Percentiles rank a stretch among this genome's conserved stretches.
These are phyloP conservation scores for Pteropus rufus DNA, from an alignment of 2,797 vertebrate species.

Conservation along the genomic window DNA sequence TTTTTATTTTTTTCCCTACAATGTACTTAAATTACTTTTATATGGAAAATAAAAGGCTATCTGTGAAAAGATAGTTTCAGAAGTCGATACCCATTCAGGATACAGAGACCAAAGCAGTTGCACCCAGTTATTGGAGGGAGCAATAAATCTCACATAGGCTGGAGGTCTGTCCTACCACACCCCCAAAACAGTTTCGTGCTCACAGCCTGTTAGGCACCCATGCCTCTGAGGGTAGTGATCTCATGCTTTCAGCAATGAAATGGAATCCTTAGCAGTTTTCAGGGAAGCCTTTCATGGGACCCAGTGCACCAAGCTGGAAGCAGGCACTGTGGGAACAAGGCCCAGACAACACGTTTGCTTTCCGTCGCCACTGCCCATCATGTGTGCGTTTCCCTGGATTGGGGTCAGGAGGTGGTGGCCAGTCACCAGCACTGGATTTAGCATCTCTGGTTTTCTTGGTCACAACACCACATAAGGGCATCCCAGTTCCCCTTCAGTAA, in stretches of 20 bases:
- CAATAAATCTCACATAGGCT: neutral
- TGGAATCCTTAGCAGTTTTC: neutral
- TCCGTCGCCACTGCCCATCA: accelerated
- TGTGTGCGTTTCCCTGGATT: accelerated
- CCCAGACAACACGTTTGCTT: neutral
- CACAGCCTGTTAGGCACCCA: neutral
- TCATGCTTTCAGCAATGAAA: neutral
- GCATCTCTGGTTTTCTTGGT: neutral
- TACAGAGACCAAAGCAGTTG: neutral
- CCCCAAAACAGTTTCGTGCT: neutral
- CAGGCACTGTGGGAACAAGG: neutral
- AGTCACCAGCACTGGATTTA: neutral
- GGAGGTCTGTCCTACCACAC: neutral
- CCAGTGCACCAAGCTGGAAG: neutral
- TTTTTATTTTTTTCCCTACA: neutral
- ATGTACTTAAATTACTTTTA: neutral
- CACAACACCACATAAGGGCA: neutral
- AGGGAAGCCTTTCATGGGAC: too few relatives aligned
- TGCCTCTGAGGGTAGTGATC: neutral
- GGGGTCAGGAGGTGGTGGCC: neutral
- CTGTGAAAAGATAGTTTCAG: neutral
- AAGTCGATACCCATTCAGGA: neutral
- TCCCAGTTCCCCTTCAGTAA: neutral
- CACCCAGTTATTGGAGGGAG: neutral
- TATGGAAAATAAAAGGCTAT: neutral